A percentile compares a stretch with the other conserved stretches of the same genome.
phyloP scores from a whole-genome alignment of 2,113 vertebrate species.

The Alces alces region DNA sequence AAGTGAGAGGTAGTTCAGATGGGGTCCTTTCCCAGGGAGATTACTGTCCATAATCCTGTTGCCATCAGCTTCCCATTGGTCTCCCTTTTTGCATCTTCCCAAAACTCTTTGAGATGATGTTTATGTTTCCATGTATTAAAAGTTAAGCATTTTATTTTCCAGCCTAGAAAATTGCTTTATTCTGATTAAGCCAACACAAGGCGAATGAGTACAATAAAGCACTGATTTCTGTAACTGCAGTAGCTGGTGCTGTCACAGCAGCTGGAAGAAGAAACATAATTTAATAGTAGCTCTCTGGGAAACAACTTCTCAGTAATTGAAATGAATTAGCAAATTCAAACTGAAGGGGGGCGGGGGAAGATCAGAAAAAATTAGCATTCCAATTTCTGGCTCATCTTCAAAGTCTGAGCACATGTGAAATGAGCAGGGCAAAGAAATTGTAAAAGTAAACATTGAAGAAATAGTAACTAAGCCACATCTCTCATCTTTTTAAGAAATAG shows the following conservation, averaged over 20 bases:
- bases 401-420: background rate
- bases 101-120: background rate
- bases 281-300: background rate
- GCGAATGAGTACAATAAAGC: background rate
- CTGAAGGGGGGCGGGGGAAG: background rate
- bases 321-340: conserved; percentile 26
- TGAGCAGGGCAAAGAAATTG: background rate
- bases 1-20: background rate
- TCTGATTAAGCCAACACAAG: conserved; percentile 11
- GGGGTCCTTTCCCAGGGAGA: background rate
- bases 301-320: background rate
- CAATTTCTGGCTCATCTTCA: background rate
- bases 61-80: background rate
- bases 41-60: background rate
- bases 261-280: background rate
- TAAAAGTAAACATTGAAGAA: background rate
- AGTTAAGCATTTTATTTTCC: conserved; percentile 23
- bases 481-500: background rate
- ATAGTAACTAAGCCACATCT: background rate
- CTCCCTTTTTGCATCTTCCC: background rate
- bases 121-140: conserved; percentile 16
- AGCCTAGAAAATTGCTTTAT: background rate
- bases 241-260: background rate
- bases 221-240: background rate
- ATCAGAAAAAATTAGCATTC: background rate